Evolutionary conservation across 2,797 vertebrate species (phyloP), one percentile per base, ranked within the genome.

Genomic region (Meriones psammophilus): DNA sequence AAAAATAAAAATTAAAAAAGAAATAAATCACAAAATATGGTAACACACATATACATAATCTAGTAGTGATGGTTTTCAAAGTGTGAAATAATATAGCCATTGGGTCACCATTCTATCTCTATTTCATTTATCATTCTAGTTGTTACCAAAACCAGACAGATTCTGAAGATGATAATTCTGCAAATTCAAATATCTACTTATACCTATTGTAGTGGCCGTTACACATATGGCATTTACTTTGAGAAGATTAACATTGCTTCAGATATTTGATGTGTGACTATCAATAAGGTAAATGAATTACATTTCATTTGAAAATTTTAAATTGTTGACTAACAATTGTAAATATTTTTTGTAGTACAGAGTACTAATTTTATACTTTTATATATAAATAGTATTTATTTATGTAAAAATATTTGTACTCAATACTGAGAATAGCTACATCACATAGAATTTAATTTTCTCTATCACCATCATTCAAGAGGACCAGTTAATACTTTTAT

Each of bases 11-110:
- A 42, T 42, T 42, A 42, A 42, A 42, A 42, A 42, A 42, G 68
- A 92, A 96, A 74, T 54, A 73, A 88, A 30, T 64, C 0, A 42
- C 42, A 13, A 97, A 86, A 68, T 46, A 33, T 68, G 39, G 30
- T 46, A 9, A 50, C 50, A 50, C 50, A 50, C 50, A 58, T 58
- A 58, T 66, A 30, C 54, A 78, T 33, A 54, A 78, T 20, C 10
- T 39, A 60, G 50, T 71, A 81, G 9, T 94, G n/a, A 68, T 36
- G 73, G 30, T 50, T 85, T 83, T 39, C 30, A 81, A 81, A 81
- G 46, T 42, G 36, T 36, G 64, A 89, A 58, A 46, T 42, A 86
- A 83, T 50, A 8, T 8, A 79, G 7, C 66, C n/a, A 36, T 12
- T 8, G 22, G 17, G 58, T 64, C 68, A 3, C 1, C 1, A 26